Evolutionary conservation across 2,113 vertebrate species (phyloP).

Genomic region (Scolopax mira): DNA sequence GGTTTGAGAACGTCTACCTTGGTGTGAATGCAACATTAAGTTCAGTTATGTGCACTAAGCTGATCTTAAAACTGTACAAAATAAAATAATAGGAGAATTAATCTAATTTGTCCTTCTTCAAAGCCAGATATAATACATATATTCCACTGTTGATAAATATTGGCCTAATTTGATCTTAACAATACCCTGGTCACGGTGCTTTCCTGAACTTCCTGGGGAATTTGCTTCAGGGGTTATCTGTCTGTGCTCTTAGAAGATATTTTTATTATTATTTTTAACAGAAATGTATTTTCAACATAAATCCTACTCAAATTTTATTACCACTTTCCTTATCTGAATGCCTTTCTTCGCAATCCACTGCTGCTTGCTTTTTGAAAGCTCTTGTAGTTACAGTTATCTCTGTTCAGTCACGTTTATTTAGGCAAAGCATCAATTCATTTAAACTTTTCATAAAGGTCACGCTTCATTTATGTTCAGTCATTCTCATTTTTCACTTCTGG

Average conservation of each 20-base stretch:
- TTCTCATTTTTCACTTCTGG: slow-evolving; percentile 38
- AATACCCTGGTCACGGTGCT: not conserved
- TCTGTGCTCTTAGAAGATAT: not conserved
- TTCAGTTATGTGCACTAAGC: not conserved
- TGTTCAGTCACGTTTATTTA: not conserved
- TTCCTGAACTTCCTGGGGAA: not conserved
- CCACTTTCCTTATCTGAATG: not conserved
- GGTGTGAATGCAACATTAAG: not conserved
- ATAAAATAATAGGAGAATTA: not conserved
- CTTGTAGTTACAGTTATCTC: not conserved
- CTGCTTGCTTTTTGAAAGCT: not conserved
- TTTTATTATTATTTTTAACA: not conserved
- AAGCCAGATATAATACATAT: not conserved
- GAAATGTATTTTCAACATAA: not conserved
- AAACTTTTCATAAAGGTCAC: not conserved
- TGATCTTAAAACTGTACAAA: not conserved
- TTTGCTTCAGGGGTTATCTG: not conserved
- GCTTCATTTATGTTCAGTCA: slow-evolving; percentile 30
- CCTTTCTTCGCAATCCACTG: not conserved
- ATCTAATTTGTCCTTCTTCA: not conserved
- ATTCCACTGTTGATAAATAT: not conserved
- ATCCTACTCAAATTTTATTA: not conserved
- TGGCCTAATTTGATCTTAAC: not conserved
- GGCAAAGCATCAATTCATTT: not conserved
- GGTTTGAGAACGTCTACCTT: not conserved